phyloP scores from a whole-genome alignment of 92 coral and sea anemone genomes.

The Chrysogorgia sp. region DNA sequence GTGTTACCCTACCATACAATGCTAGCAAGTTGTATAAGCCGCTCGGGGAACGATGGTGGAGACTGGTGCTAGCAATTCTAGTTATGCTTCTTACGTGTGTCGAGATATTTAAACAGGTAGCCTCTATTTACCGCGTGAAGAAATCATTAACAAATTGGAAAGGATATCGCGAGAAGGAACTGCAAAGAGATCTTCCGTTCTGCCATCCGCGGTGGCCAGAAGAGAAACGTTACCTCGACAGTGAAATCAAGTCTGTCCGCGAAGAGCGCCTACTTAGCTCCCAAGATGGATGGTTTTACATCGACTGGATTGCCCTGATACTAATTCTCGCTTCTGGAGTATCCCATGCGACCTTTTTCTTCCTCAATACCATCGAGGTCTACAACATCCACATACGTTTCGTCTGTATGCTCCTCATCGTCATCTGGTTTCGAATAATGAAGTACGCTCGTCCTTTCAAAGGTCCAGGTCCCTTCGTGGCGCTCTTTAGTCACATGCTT shows the following conservation, averaged over 20 bases:
- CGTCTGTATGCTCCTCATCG: conserved; percentile 57
- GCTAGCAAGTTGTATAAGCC: conserved; percentile 56
- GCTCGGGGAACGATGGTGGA: conserved; percentile 62
- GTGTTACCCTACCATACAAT: conserved; percentile 57
- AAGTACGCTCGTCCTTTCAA: conserved; percentile 75
- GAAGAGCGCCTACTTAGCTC: conserved; percentile 78
- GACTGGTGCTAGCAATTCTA: conserved; percentile 62
- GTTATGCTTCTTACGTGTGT: conserved; percentile 76
- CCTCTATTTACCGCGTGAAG: conserved; percentile 78
- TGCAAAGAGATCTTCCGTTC: conserved; percentile 77
- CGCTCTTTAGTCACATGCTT: conserved; percentile 61
- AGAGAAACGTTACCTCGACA: conserved; percentile 87
- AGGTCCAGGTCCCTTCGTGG: conserved; percentile 71
- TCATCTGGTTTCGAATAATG: conserved; percentile 70
- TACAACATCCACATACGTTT: conserved; percentile 33
- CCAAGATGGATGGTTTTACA: conserved; percentile 87
- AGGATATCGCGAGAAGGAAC: conserved; percentile 73
- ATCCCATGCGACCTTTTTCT: conserved; percentile 70
- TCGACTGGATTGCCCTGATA: conserved; percentile 87
- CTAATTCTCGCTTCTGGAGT: conserved; percentile 70
- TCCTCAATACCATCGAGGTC: conserved; percentile 44
- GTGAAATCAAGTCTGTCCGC: conserved; percentile 77
- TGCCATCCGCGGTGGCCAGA: conserved; percentile 99
- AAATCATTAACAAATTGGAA: conserved; percentile 91
- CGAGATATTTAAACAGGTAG: conserved; percentile 77